Conservation (phyloP, 1,140 invertebrate species). For the Platorchestia sp. region DNA sequence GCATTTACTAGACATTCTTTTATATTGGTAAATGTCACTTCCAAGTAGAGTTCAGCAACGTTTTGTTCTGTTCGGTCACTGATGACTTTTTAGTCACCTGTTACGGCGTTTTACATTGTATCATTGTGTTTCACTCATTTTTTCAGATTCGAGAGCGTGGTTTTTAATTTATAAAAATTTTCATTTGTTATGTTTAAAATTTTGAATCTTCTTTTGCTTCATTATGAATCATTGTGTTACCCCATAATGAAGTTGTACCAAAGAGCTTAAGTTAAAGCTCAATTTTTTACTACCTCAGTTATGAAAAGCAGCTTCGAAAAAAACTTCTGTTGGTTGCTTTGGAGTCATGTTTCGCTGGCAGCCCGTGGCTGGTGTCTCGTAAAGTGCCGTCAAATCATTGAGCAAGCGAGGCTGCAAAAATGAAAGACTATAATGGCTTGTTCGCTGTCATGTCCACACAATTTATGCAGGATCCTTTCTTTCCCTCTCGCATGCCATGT, state of each 20-base stretch:
- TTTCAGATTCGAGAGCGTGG: no score
- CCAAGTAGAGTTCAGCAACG: no score
- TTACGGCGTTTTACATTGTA: no score
- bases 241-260: neutral
- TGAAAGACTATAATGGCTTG: neutral
- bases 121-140: no score
- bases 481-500: neutral
- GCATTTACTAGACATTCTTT: no score
- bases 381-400: neutral
- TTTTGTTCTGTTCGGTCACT: no score
- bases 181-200: neutral
- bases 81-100: no score
- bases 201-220: neutral
- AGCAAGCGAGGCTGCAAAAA: neutral
- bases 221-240: no score
- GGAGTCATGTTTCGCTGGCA: neutral
- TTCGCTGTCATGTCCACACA: neutral
- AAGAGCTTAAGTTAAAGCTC: neutral
- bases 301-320: neutral
- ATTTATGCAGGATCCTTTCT: neutral
- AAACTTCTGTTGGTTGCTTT: neutral
- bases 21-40: no score
- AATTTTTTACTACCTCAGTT: neutral
- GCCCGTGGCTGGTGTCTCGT: neutral
- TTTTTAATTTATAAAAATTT: neutral